Percentiles rank a stretch among this genome's conserved stretches.
Conservation (phyloP, 2,797 vertebrate genomes). For the Neomorphus geoffroyi region DNA sequence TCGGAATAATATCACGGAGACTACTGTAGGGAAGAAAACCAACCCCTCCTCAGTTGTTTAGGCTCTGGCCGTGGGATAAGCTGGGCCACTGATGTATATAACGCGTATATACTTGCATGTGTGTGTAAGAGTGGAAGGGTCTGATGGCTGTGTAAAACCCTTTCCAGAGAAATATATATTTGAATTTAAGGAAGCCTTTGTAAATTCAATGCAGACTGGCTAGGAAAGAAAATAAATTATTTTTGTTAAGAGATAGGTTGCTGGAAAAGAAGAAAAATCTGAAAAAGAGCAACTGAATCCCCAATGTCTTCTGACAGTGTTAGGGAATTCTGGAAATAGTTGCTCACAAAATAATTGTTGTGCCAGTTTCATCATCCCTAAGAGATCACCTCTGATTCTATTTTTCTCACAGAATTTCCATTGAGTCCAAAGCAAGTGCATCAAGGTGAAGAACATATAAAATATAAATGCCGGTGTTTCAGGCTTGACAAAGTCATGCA, state of each 20-base stretch:
- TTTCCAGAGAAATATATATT: not conserved
- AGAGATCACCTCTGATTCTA: not conserved
- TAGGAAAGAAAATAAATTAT: not conserved
- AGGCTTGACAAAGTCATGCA: not conserved
- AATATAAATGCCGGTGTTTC: not conserved
- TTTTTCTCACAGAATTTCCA: not conserved
- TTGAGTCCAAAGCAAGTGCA: not conserved
- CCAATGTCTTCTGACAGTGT: not conserved
- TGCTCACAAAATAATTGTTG: not conserved
- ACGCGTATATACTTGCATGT: not conserved
- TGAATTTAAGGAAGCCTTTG: not conserved
- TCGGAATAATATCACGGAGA: not conserved
- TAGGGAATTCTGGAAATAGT: not conserved
- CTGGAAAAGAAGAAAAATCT: not conserved
- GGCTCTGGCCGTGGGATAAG: not conserved
- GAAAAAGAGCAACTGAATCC: not conserved
- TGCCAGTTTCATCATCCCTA: not conserved
- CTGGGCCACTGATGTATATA: not conserved
- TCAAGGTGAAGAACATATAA: not conserved
- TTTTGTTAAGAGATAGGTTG: not conserved
- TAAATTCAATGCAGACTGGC: not conserved
- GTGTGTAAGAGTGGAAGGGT: not conserved
- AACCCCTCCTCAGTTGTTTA: not conserved
- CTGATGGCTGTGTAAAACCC: not conserved
- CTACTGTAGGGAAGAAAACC: not conserved